phyloP scores from a whole-genome alignment of 2,113 vertebrate genomes.

The Prunella himalayana region DNA sequence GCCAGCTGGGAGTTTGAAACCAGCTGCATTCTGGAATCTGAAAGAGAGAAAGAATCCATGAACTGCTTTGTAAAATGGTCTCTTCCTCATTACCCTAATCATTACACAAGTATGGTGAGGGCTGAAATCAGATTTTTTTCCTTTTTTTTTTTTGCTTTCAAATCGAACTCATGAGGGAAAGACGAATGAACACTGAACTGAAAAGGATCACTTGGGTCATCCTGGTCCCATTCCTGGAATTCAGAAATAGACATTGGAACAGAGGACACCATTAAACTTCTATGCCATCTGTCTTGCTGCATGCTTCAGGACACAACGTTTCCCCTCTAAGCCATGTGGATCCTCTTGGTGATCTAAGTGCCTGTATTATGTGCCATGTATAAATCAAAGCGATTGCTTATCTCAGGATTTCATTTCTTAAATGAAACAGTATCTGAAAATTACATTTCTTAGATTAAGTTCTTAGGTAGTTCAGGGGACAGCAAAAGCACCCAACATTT shows the following conservation, averaged over 20 bases:
- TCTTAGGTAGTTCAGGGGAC: background rate
- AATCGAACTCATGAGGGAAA: background rate
- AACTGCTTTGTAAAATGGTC: background rate
- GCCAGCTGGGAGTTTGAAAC: slow-evolving; percentile 19
- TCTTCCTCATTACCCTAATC: slow-evolving; percentile 14
- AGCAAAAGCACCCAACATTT: background rate
- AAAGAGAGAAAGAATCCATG: background rate
- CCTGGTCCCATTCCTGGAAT: background rate
- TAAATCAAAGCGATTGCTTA: background rate
- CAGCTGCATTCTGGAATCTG: slow-evolving; percentile 16
- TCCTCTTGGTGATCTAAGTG: background rate
- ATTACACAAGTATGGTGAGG: background rate
- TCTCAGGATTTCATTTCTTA: background rate
- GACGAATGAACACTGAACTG: background rate
- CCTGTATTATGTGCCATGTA: background rate
- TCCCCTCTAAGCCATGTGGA: background rate
- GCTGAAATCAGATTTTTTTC: background rate
- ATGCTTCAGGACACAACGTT: background rate
- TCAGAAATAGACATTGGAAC: background rate
- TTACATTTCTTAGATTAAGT: background rate
- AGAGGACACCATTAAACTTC: background rate
- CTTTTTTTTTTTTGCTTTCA: background rate
- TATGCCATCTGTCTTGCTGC: background rate
- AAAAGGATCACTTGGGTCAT: background rate
- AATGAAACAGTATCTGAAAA: background rate